phyloP scores from a whole-genome alignment of 1,140 invertebrate genomes.

The Pemphigus obesinymphae region DNA sequence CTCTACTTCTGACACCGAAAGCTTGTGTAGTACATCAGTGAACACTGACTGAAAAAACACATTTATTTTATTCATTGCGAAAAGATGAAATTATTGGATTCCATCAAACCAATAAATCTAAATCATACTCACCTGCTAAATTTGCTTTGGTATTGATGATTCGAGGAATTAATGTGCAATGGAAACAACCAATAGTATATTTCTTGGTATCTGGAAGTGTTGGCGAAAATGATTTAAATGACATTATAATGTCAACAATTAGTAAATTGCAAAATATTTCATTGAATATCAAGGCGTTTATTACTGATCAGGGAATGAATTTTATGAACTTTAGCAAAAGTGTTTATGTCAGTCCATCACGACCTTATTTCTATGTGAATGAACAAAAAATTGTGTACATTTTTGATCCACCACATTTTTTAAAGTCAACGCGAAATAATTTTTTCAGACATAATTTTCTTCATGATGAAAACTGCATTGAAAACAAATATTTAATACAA shows the following conservation, averaged over 20 bases:
- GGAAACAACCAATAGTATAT: neutral
- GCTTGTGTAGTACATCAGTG: too few species aligned
- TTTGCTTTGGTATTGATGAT: neutral
- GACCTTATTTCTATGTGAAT: neutral
- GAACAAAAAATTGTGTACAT: neutral
- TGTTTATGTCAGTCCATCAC: neutral
- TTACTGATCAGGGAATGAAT: neutral
- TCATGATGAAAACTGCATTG: neutral
- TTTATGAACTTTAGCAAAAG: neutral
- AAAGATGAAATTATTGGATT: slow-evolving; percentile 6
- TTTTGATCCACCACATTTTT: neutral
- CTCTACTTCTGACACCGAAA: too few species aligned
- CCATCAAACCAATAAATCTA: neutral
- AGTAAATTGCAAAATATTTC: neutral
- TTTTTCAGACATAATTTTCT: neutral
- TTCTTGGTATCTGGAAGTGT: neutral
- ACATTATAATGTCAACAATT: neutral
- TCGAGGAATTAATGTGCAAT: neutral
- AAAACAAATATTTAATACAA: neutral
- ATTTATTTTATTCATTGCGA: neutral
- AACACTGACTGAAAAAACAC: neutral
- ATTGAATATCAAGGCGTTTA: neutral
- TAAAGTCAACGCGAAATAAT: neutral
- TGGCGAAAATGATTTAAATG: neutral
- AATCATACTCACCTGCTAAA: neutral